A percentile compares a stretch with the other conserved stretches of the same genome.
phyloP scores from a whole-genome alignment of 2,113 vertebrate genomes.

The Neoarius graeffei region DNA sequence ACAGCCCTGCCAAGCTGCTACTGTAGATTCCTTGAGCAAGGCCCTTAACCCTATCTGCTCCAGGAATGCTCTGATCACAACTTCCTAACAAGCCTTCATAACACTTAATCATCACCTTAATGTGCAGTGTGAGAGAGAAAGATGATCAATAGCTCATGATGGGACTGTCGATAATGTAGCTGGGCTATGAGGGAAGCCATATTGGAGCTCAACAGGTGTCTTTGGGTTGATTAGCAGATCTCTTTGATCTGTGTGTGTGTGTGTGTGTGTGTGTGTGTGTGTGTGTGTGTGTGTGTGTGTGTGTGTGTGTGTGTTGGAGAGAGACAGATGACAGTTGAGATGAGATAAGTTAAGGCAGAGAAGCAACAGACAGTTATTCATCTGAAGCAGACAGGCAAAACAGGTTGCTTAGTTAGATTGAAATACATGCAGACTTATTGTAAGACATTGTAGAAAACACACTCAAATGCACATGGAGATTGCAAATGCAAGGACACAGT shows the following conservation, averaged over 20 bases:
- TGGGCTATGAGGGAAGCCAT: constrained; percentile 57
- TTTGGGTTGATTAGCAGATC: constrained; percentile 50
- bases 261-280: constrained; percentile 33
- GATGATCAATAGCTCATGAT: constrained; percentile 59
- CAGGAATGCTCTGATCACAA: neutral
- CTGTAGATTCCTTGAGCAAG: neutral
- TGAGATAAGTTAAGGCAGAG: constrained; percentile 1
- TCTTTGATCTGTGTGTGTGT: constrained; percentile 74
- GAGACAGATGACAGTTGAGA: constrained; percentile 9
- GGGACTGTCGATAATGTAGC: constrained; percentile 75
- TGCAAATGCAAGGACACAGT: constrained; percentile 28
- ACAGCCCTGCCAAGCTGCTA: neutral
- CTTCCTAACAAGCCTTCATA: constrained; percentile 20
- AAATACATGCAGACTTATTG: constrained; percentile 7
- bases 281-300: neutral
- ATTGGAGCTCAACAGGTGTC: constrained; percentile 71
- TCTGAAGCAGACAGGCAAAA: neutral
- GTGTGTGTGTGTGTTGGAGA: neutral
- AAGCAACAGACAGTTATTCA: neutral
- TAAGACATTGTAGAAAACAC: constrained; percentile 40
- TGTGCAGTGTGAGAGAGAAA: constrained; percentile 45
- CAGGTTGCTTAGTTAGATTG: neutral
- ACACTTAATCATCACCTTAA: constrained; percentile 43
- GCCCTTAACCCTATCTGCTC: neutral
- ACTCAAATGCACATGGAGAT: constrained; percentile 7